Evolutionary conservation across 2,113 vertebrate species (phyloP).

Genomic region (Okapia johnstoni): DNA sequence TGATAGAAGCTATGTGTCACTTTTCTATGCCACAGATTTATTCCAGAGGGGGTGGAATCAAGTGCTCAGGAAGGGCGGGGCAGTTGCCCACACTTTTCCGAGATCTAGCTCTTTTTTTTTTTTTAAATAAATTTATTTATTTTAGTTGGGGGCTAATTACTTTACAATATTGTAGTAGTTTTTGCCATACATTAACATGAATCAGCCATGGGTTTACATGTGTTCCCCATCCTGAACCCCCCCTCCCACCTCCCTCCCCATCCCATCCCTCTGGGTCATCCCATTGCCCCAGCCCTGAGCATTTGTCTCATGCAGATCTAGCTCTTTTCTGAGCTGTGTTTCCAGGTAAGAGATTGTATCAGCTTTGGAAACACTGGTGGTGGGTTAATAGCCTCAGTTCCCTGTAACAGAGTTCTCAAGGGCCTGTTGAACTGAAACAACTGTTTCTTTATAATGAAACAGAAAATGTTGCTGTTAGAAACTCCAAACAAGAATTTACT

Average conservation of each 20-base stretch:
- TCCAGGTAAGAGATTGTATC: not conserved
- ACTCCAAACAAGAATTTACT: not conserved
- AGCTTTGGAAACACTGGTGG: not conserved
- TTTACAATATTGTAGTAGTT: too few relatives aligned
- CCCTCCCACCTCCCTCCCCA: too few relatives aligned
- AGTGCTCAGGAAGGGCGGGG: not conserved
- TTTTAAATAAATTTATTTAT: too few relatives aligned
- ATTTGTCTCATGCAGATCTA: too few relatives aligned
- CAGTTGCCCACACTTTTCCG: not conserved
- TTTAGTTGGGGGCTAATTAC: too few relatives aligned
- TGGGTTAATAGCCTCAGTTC: not conserved
- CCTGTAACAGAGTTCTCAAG: not conserved
- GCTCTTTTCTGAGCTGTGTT: not conserved
- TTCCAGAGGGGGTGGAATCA: not conserved
- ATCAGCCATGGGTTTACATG: too few relatives aligned
- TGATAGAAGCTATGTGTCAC: not conserved
- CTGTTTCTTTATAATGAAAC: not conserved
- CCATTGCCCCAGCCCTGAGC: too few relatives aligned
- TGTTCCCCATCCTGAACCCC: too few relatives aligned
- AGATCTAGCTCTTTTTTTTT: not conserved
- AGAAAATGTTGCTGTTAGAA: constrained; percentile 30
- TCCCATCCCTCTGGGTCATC: too few relatives aligned
- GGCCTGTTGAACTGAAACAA: not conserved
- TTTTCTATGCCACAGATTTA: not conserved
- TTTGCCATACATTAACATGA: too few relatives aligned